These are phyloP conservation scores for Paguma larvata DNA, from an alignment of 2,797 vertebrate species.

Conservation along the genomic window DNA sequence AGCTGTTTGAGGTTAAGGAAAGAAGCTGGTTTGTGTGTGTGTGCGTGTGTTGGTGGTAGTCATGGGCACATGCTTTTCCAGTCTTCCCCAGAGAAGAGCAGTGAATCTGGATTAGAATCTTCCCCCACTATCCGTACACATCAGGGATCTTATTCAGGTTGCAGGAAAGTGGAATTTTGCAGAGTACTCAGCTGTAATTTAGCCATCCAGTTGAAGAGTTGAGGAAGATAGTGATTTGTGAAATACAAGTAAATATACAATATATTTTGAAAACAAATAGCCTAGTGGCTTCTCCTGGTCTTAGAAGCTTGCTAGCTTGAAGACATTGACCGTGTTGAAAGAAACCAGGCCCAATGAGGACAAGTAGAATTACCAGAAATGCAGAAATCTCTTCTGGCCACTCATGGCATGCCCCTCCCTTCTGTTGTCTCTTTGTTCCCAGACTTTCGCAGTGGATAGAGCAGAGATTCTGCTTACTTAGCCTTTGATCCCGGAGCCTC, in stretches of 20 bases:
- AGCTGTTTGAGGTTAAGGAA: constrained; percentile 46
- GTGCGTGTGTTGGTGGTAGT: not conserved
- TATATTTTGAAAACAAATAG: constrained; percentile 22
- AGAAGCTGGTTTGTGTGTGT: not conserved
- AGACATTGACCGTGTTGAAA: constrained; percentile 57
- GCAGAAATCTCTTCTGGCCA: constrained; percentile 17
- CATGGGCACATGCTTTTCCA: constrained; percentile 43
- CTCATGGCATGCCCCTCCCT: not conserved
- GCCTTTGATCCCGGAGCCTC: constrained; percentile 24
- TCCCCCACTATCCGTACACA: not conserved
- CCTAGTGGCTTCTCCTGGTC: not conserved
- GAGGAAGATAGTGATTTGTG: constrained; percentile 14
- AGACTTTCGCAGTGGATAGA: constrained; percentile 41
- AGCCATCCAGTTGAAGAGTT: constrained; percentile 1
- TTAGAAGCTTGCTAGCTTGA: constrained; percentile 62
- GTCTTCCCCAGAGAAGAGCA: constrained; percentile 9
- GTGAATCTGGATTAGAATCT: constrained; percentile 41
- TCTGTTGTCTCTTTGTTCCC: constrained; percentile 53
- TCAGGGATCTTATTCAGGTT: not conserved
- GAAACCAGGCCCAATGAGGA: not conserved
- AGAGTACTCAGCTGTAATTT: not conserved
- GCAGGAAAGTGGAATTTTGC: constrained; percentile 14
- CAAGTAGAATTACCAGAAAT: constrained; percentile 69
- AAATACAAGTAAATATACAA: constrained; percentile 13
- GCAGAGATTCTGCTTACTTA: constrained; percentile 50